A percentile compares a stretch with the other conserved stretches of the same genome.
Conservation (phyloP, 2,888 invertebrate species). For the Philonicus albiceps region DNA sequence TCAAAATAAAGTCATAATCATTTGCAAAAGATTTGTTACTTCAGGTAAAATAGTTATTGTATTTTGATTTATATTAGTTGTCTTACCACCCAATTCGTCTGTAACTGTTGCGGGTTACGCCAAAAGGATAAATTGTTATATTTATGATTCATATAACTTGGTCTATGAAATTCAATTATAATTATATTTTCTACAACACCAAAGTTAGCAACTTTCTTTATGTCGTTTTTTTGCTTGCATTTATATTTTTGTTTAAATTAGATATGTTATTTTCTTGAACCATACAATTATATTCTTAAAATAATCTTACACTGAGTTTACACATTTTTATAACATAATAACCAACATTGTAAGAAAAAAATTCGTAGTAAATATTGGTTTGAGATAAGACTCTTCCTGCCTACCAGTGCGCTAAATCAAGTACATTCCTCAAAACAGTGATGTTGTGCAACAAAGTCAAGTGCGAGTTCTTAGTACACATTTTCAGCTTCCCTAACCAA, state of each 20-base stretch:
- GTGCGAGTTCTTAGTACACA: neutral
- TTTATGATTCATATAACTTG: too few species aligned
- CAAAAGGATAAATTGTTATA: too few species aligned
- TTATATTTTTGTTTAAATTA: neutral
- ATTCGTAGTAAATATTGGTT: neutral
- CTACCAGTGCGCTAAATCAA: neutral
- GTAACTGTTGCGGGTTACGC: too few species aligned
- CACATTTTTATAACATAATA: neutral
- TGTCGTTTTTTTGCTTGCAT: too few species aligned
- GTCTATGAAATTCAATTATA: too few species aligned
- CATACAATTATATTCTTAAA: neutral
- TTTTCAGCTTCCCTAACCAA: neutral
- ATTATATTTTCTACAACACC: too few species aligned
- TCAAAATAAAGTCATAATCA: too few species aligned
- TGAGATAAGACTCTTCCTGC: neutral
- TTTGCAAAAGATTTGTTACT: too few species aligned
- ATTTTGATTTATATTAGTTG: too few species aligned
- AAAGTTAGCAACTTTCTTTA: too few species aligned
- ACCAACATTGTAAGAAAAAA: neutral
- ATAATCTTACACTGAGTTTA: neutral
- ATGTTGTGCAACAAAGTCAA: neutral
- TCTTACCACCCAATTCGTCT: too few species aligned
- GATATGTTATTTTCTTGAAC: neutral
- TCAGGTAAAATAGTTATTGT: too few species aligned
- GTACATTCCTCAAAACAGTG: neutral